phyloP scores from a whole-genome alignment of 2,888 invertebrate species.

The Xiphydria camelus region DNA sequence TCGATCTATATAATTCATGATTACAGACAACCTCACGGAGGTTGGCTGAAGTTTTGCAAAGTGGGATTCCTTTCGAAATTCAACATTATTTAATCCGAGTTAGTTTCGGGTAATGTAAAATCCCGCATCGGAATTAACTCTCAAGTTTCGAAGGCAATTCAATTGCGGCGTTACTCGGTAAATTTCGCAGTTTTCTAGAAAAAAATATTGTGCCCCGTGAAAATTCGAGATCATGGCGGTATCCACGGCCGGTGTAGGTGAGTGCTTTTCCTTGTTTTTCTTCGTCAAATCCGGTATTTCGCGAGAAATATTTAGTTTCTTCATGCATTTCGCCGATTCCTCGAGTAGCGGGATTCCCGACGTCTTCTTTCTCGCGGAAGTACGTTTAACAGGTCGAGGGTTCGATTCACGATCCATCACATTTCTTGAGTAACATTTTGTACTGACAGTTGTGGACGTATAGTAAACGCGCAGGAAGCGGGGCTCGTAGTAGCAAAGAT shows the following conservation, averaged over 20 bases:
- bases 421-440: not conserved
- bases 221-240: conserved; percentile 74
- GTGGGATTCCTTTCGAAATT: conserved; percentile 38
- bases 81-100: conserved; percentile 25
- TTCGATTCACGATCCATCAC: not conserved
- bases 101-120: conserved; percentile 29
- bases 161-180: conserved; percentile 17
- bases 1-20: too few relatives aligned
- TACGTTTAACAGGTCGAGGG: not conserved
- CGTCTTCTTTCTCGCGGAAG: conserved; percentile 6
- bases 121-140: conserved; percentile 20
- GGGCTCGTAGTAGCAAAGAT: too few relatives aligned
- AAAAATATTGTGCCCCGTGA: conserved; percentile 40
- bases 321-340: too few relatives aligned
- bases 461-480: too few relatives aligned
- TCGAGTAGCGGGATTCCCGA: conserved; percentile 2
- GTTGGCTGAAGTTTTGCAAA: conserved; percentile 43
- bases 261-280: conserved; percentile 56
- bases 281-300: conserved; percentile 2
- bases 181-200: conserved; percentile 21
- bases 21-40: conserved; percentile 46
- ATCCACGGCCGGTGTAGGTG: conserved; percentile 89
- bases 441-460: not conserved
- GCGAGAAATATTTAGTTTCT: too few relatives aligned
- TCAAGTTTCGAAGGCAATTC: conserved; percentile 4